Evolutionary conservation across 2,113 vertebrate genomes (phyloP).

Genomic region (Formicarius rufipectus): DNA sequence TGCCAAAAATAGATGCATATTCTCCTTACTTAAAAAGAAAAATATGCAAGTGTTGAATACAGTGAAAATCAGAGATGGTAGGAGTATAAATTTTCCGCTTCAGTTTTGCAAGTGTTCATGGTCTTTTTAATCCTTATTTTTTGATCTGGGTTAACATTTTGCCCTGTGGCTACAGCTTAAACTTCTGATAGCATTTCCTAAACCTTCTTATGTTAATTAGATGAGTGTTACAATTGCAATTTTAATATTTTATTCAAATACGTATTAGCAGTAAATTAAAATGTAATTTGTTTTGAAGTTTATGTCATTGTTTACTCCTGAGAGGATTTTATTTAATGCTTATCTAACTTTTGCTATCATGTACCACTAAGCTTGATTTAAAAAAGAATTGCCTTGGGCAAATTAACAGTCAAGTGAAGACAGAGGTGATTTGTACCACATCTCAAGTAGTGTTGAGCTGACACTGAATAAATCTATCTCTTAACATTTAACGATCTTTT

Average conservation of each 20-base stretch:
- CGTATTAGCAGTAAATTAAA: not conserved
- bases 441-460: constrained; percentile 13
- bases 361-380: constrained; percentile 12
- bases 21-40: not conserved
- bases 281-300: not conserved
- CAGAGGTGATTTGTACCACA: not conserved
- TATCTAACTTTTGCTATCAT: not conserved
- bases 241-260: not conserved
- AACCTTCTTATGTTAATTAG: not conserved
- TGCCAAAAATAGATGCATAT: not conserved
- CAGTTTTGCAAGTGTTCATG: not conserved
- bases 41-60: not conserved
- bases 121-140: not conserved
- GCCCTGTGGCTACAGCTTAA: not conserved
- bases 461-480: constrained; percentile 51
- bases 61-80: not conserved
- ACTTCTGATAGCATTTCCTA: not conserved
- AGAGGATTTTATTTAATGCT: not conserved
- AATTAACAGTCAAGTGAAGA: constrained; percentile 53
- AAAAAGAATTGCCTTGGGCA: constrained; percentile 23
- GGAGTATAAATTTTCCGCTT: not conserved
- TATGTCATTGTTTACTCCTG: not conserved
- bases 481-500: constrained; percentile 45
- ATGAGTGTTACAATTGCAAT: not conserved
- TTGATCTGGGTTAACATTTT: not conserved